Conservation (phyloP, 2,113 vertebrate species). For the Larimichthys crocea region DNA sequence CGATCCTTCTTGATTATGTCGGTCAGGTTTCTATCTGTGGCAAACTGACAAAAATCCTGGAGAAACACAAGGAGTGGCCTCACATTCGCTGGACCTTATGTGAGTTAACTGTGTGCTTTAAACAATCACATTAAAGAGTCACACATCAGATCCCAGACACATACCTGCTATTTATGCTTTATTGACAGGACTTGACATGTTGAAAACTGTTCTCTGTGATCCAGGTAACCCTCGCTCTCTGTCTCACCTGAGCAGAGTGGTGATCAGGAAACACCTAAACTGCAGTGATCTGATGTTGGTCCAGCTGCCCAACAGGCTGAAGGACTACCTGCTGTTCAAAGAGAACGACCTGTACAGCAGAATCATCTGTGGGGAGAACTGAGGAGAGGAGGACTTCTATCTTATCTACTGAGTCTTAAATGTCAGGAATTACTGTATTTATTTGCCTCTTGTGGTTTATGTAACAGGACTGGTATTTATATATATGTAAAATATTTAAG, state of each 20-base stretch:
- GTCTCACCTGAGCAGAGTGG: conserved; percentile 88
- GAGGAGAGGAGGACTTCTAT: background rate
- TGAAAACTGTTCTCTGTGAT: conserved; percentile 24
- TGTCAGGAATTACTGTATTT: background rate
- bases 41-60: conserved; percentile 85
- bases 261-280: conserved; percentile 86
- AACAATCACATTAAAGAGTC: background rate
- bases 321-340: conserved; percentile 87
- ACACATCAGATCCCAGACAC: background rate
- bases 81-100: conserved; percentile 84
- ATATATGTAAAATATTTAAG: background rate
- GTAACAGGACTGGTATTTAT: background rate
- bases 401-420: conserved; percentile 1
- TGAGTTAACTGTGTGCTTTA: conserved; percentile 63
- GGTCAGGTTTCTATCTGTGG: conserved; percentile 87
- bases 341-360: conserved; percentile 88
- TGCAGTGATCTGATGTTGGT: conserved; percentile 78
- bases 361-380: conserved; percentile 65
- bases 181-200: background rate
- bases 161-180: background rate
- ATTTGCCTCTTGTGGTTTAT: background rate
- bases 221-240: conserved; percentile 88
- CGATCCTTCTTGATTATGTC: conserved; percentile 88
- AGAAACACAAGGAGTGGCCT: conserved; percentile 87
- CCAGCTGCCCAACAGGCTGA: conserved; percentile 84